Percentiles rank a stretch among this genome's conserved stretches.
These are phyloP conservation scores for Daboia siamensis DNA, from an alignment of 2,113 vertebrate species.

Conservation along the genomic window DNA sequence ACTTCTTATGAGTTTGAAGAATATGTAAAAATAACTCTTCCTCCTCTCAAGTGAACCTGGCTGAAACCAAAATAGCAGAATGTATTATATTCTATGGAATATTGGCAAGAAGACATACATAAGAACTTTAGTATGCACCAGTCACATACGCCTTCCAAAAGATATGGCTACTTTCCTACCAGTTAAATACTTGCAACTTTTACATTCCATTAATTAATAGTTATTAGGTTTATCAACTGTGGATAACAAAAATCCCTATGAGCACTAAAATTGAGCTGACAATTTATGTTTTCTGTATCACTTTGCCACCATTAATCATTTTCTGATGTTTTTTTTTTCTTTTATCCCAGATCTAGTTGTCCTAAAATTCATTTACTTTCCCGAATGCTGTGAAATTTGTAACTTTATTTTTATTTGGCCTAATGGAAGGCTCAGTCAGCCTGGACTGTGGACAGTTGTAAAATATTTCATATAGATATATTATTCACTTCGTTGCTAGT, in stretches of 20 bases:
- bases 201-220: not conserved
- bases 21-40: not conserved
- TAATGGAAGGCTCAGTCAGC: not conserved
- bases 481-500: constrained; percentile 1
- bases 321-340: not conserved
- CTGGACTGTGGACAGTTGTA: not conserved
- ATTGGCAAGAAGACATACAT: not conserved
- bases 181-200: not conserved
- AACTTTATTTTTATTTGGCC: not conserved
- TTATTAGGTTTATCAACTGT: not conserved
- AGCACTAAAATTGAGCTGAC: not conserved
- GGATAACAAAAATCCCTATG: not conserved
- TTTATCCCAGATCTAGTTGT: not conserved
- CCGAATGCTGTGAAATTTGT: not conserved
- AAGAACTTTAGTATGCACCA: not conserved
- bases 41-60: not conserved
- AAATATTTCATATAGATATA: not conserved
- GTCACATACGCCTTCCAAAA: not conserved
- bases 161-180: not conserved
- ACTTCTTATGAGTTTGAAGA: not conserved
- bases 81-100: not conserved
- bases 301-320: not conserved
- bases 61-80: not conserved
- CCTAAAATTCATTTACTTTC: not conserved
- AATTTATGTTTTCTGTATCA: not conserved